These are phyloP conservation scores for Cyphomyrus plagiostoma DNA, from an alignment of 2,113 vertebrate species.

Conservation along the genomic window DNA sequence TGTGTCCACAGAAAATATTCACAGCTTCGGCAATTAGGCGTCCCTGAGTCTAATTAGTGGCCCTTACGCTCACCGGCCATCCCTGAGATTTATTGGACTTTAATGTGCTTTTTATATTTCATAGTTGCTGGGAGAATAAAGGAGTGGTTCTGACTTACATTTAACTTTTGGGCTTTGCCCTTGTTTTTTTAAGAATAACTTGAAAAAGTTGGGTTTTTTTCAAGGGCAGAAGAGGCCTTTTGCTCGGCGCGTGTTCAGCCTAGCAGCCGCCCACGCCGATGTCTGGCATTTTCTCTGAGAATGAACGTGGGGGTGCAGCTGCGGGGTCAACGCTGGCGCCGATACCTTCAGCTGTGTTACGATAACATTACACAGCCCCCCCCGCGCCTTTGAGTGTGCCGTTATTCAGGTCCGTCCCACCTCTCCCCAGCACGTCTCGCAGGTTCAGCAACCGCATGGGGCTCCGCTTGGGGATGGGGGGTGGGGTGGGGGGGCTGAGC, in stretches of 20 bases:
- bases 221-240: background rate
- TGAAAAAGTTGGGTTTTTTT: background rate
- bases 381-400: background rate
- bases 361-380: background rate
- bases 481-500: conserved; percentile 75
- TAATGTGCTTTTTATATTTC: conserved; percentile 2
- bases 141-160: background rate
- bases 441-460: conserved; percentile 99
- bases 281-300: background rate
- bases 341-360: background rate
- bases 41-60: background rate
- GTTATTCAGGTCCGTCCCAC: background rate
- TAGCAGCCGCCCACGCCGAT: background rate
- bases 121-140: background rate
- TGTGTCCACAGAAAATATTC: background rate
- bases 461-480: conserved; percentile 86
- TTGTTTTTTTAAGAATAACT: background rate
- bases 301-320: background rate
- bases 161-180: background rate
- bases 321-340: background rate
- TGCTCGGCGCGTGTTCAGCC: background rate
- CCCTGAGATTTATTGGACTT: background rate
- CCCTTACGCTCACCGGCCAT: background rate
- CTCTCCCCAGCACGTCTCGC: conserved; percentile 16
- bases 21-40: background rate